Conservation (phyloP, 1,140 invertebrate species). For the Cryptotermes secundus region DNA sequence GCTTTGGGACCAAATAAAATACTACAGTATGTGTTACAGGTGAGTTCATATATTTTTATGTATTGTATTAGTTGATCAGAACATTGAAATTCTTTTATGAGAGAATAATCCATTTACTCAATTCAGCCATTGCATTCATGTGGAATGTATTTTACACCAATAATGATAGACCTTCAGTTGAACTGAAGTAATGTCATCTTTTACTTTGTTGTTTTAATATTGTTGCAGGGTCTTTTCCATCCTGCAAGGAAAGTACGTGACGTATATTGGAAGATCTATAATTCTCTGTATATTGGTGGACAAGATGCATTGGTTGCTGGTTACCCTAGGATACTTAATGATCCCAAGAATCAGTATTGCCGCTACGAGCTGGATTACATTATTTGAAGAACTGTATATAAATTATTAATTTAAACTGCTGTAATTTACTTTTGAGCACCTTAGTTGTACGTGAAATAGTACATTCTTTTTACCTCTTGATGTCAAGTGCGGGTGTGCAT, state of each 20-base stretch:
- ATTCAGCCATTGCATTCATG: background rate
- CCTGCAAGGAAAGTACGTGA: slow-evolving; percentile 98
- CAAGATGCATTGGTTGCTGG: slow-evolving; percentile 98
- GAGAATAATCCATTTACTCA: too few species aligned
- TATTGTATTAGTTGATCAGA: too few species aligned
- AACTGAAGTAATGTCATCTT: background rate
- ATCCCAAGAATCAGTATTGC: slow-evolving; percentile 92
- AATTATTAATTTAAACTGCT: background rate
- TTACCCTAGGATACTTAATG: slow-evolving; percentile 93
- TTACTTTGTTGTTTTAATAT: slow-evolving; percentile 32
- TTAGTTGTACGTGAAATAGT: too few species aligned
- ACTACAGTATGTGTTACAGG: slow-evolving; percentile 92
- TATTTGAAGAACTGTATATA: slow-evolving; percentile 59
- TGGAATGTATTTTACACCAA: too few species aligned
- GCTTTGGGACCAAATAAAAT: slow-evolving; percentile 96
- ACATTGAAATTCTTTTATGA: too few species aligned
- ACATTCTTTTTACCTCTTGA: too few species aligned
- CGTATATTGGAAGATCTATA: slow-evolving; percentile 99
- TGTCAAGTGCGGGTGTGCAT: too few species aligned
- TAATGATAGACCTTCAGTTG: background rate
- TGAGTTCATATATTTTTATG: slow-evolving; percentile 42
- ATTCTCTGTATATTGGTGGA: slow-evolving; percentile 97
- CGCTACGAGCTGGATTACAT: slow-evolving; percentile 97
- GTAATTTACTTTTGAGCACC: too few species aligned
- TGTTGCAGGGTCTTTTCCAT: slow-evolving; percentile 90